Percentiles rank a stretch among this genome's conserved stretches.
Evolutionary conservation across 2,113 vertebrate genomes (phyloP).

Genomic region (Pandion haliaetus): DNA sequence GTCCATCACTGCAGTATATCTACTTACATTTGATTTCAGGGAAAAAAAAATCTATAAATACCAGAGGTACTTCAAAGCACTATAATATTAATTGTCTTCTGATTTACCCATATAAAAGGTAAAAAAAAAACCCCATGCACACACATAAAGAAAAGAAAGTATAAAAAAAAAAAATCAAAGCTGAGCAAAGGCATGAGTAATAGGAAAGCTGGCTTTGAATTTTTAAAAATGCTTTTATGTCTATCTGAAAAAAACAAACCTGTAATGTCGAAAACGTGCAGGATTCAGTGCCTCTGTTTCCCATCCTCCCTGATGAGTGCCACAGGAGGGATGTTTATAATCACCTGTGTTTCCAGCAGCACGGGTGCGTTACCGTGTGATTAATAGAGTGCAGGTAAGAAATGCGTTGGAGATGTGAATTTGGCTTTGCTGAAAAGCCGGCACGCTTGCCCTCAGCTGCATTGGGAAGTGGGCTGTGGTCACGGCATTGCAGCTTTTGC

Average conservation of each 20-base stretch:
- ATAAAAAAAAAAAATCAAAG: conserved; percentile 25
- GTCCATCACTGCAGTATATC: background rate
- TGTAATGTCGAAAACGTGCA: rapidly evolving
- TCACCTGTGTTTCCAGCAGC: background rate
- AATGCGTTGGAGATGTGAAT: background rate
- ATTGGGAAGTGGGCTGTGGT: rapidly evolving
- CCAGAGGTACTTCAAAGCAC: conserved; percentile 28
- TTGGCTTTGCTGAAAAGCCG: background rate
- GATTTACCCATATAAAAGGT: background rate
- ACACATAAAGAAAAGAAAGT: background rate
- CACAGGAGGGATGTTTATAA: background rate
- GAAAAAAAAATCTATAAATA: background rate
- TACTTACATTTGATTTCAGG: conserved; percentile 28
- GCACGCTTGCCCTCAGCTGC: rapidly evolving
- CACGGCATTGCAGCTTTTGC: rapidly evolving
- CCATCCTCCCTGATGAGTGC: rapidly evolving
- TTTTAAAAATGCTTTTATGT: conserved; percentile 20
- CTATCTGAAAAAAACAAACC: background rate
- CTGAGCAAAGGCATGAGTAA: conserved; percentile 3
- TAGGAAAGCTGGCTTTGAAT: conserved; percentile 28
- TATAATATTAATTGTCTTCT: background rate
- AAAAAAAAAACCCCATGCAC: background rate
- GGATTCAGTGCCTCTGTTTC: background rate
- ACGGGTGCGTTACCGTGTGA: rapidly evolving
- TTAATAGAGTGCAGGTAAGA: background rate